Base-by-base conservation (phyloP, 2,888 invertebrate genomes). In the Macaria notata region DNA sequence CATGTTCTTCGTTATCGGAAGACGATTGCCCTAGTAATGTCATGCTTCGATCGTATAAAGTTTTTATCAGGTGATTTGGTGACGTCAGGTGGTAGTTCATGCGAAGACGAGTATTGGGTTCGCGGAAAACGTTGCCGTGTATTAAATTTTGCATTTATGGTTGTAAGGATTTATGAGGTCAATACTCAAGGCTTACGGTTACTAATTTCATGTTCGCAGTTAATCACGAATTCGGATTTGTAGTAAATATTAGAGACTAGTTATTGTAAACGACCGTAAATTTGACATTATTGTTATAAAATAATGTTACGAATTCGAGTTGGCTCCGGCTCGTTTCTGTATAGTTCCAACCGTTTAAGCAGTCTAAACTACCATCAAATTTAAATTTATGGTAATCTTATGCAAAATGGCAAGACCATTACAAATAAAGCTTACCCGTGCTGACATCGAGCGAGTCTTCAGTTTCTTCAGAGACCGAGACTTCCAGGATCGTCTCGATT, bases 51-150 rank as follows among this genome's bases (percentile, higher is more conserved):
- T 75, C 75, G 78, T 72, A 76, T 76, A 75, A 76, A 78, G 68
- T 70, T 76, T 76, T 79, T 80, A 83, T 82, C 84, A 81, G 81
- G 78, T 82, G 81, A 83, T 83, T 55, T 78, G 76, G 77, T 86
- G 86, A 86, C 86, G 86, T 87, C 84, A 84, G 70, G 66, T 63
- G 65, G 66, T 65, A 72, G 70, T 75, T 78, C 73, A 76, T 76
- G 73, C 74, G 63, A 75, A 68, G 69, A 71, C 48, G 64, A 68
- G 70, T 72, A 73, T 75, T 73, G 73, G 67, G 66, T 67, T 49
- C 55, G 68, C 68, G 70, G 72, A 72, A 75, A 73, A 64, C 64
- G 62, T 54, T 68, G 61, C 54, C 59, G 59, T 66, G 70, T 68
- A 69, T 76, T 66, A 68, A 74, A 66, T 61, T 62, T 64, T 61